Evolutionary conservation across 2,113 vertebrate species (phyloP).

Genomic region (Sceloporus tristichus): DNA sequence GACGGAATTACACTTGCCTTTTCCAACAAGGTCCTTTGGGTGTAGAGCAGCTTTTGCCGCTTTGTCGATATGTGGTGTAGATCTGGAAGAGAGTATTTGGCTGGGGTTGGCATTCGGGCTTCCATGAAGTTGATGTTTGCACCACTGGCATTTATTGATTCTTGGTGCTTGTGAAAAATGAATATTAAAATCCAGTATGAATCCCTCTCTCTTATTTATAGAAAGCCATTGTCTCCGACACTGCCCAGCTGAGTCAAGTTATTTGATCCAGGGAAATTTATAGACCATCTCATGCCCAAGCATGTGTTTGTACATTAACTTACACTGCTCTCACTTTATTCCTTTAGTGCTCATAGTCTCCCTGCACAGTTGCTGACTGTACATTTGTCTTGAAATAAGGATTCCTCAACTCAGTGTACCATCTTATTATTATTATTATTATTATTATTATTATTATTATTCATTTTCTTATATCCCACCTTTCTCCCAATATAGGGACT

Average conservation of each 20-base stretch:
- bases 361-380: neutral
- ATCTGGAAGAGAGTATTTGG: constrained; percentile 21
- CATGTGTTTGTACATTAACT: neutral
- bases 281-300: neutral
- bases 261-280: neutral
- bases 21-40: constrained; percentile 2
- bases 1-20: neutral
- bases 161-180: constrained; percentile 10
- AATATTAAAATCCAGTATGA: constrained; percentile 16
- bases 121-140: neutral
- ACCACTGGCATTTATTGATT: constrained; percentile 14
- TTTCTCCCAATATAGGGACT: too few relatives aligned
- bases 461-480: too few relatives aligned
- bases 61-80: constrained; percentile 19
- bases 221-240: neutral
- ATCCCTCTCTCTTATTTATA: neutral
- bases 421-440: too few relatives aligned
- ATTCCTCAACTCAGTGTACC: neutral
- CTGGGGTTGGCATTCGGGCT: neutral
- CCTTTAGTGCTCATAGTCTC: neutral
- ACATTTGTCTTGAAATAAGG: neutral
- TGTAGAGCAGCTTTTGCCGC: neutral
- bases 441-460: too few relatives aligned
- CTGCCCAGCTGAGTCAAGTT: neutral
- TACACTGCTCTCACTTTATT: neutral